Evolutionary conservation across 2,113 vertebrate species (phyloP).

Genomic region (Xiphophorus hellerii): DNA sequence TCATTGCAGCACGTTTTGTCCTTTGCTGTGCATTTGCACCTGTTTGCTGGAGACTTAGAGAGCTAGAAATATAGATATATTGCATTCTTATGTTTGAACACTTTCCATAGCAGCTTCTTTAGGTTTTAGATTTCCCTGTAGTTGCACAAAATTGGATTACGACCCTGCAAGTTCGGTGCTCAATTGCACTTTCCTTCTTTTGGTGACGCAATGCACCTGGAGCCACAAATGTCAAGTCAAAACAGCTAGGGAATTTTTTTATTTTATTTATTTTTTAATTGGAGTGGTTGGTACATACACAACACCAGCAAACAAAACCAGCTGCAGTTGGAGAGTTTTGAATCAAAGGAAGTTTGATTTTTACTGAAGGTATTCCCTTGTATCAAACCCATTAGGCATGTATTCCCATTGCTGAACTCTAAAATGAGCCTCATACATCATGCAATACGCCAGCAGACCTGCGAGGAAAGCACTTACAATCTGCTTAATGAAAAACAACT

Average conservation of each 20-base stretch:
- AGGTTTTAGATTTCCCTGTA: constrained; percentile 36
- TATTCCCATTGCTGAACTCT: constrained; percentile 50
- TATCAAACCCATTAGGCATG: constrained; percentile 39
- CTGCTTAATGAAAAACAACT: constrained; percentile 53
- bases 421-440: constrained; percentile 68
- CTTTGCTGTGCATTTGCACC: too few relatives aligned
- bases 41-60: too few relatives aligned
- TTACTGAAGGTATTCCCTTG: constrained; percentile 31
- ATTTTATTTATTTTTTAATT: not conserved
- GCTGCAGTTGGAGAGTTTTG: constrained; percentile 1
- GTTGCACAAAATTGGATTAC: constrained; percentile 44
- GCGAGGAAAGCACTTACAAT: constrained; percentile 36
- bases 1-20: too few relatives aligned
- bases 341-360: constrained; percentile 15
- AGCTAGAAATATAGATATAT: too few relatives aligned
- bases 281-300: not conserved
- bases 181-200: not conserved
- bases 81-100: not conserved
- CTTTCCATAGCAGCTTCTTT: constrained; percentile 41
- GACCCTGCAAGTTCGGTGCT: constrained; percentile 38
- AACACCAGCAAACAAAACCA: not conserved
- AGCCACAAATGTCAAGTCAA: constrained; percentile 46
- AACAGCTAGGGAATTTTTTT: constrained; percentile 3
- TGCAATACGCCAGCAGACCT: constrained; percentile 26
- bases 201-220: constrained; percentile 2